Evolutionary conservation across 1,140 invertebrate species (phyloP), one percentile per base, ranked within the genome.

Genomic region (Bombus confusus): DNA sequence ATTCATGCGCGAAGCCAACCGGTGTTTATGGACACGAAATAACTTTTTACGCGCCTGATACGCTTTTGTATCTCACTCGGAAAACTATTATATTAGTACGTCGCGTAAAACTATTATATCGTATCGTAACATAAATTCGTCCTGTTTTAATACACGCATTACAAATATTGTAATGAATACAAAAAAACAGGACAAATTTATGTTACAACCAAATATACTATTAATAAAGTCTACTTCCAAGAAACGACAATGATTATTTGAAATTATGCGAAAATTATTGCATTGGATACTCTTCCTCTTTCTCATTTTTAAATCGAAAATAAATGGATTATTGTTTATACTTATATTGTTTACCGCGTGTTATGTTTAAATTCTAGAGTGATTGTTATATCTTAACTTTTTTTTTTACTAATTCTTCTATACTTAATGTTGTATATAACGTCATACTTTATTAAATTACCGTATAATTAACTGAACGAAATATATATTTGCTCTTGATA

Each of bases 1-100:
- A 39, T 75, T 62, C 79, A 43, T 34, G 68, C 79, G 43, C 59
- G 47, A 80, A 41, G 34, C 68, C 9, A 34, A 43, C 34, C 13
- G 15, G 37, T 59, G 66, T 81, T 81, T 81, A 41, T 34, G 34
- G 28, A 2, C 34, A 31, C 47, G 37, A 81, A 59, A 72, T 31
- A 39, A 39, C 41, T 69, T 80, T 69, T 39, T n/a, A 28, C 12
- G 64, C 4, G 25, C 9, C 15, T 12, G 79, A 80, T 57, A 52
- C 39, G 77, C n/a, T 25, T 18, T 41, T 31, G 39, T 12, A 6
- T 10, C 28, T 25, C 3, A 5, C 1, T 64, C 18, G 2, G 9
- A 18, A 34, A 72, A 28, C 43, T 41, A n/a, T n/a, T n/a, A n/a
- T 13, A n/a, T 13, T n/a, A n/a, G n/a, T n/a, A n/a, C n/a, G n/a